phyloP scores from a whole-genome alignment of 2,113 vertebrate genomes.

The Hemibagrus wyckioides region DNA sequence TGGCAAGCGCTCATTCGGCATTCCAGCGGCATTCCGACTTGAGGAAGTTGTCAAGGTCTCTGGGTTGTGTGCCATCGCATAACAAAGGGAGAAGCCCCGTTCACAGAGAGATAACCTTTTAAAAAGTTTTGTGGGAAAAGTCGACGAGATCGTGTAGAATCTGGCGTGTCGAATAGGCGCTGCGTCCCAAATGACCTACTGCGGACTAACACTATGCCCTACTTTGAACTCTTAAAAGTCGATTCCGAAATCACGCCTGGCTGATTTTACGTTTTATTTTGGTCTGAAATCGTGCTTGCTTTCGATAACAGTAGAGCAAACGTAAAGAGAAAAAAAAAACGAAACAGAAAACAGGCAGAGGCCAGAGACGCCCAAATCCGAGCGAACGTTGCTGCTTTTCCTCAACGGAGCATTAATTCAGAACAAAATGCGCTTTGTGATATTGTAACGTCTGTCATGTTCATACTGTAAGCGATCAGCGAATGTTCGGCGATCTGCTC shows the following conservation, averaged over 20 bases:
- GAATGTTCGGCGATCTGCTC: background rate
- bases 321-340: background rate
- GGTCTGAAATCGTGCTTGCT: background rate
- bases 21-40: slow-evolving; percentile 83
- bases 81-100: slow-evolving; percentile 71
- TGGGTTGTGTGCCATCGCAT: slow-evolving; percentile 67
- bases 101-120: slow-evolving; percentile 70
- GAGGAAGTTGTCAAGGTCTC: slow-evolving; percentile 78
- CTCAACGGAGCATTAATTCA: background rate
- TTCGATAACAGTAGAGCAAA: background rate
- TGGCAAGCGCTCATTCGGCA: slow-evolving; percentile 76
- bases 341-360: background rate
- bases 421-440: background rate
- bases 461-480: background rate
- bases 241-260: too few relatives aligned
- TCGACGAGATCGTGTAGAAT: slow-evolving; percentile 63
- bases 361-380: too few relatives aligned
- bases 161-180: slow-evolving; percentile 53
- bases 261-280: too few relatives aligned
- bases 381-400: background rate
- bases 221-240: too few relatives aligned
- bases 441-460: background rate
- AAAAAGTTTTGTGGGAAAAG: slow-evolving; percentile 74
- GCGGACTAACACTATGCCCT: too few relatives aligned
- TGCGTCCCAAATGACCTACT: too few relatives aligned